phyloP scores from a whole-genome alignment of 2,888 invertebrate genomes.

The Operophtera brumata region DNA sequence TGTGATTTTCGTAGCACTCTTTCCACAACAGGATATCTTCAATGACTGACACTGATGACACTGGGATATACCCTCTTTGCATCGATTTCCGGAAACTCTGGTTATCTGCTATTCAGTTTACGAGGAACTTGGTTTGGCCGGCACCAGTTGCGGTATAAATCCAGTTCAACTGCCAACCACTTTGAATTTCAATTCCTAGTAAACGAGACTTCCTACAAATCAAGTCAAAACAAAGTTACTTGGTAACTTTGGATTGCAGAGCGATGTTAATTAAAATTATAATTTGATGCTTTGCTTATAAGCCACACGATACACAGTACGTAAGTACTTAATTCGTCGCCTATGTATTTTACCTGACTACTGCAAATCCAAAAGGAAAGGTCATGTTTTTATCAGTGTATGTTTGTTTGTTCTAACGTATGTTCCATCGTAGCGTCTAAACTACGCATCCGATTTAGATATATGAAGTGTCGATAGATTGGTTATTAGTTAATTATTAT shows the following conservation, averaged over 20 bases:
- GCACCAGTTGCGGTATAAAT: slow-evolving; percentile 24
- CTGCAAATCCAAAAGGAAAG: no score
- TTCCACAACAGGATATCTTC: not conserved
- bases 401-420: no score
- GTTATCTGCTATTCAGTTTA: slow-evolving; percentile 20
- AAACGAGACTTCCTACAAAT: slow-evolving; percentile 22
- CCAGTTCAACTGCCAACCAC: slow-evolving; percentile 24
- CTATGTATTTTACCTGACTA: not conserved
- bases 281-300: not conserved
- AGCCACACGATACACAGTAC: no score
- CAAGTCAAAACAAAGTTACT: slow-evolving; percentile 18
- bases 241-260: slow-evolving; percentile 6
- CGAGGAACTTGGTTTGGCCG: slow-evolving; percentile 17
- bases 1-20: not conserved
- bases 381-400: no score
- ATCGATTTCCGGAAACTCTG: slow-evolving; percentile 13
- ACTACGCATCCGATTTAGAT: no score
- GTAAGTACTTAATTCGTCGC: not conserved
- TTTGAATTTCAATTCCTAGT: slow-evolving; percentile 30
- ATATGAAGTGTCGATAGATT: no score
- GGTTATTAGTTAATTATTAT: no score
- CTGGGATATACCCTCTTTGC: not conserved
- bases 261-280: slow-evolving; percentile 8
- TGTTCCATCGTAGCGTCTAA: no score
- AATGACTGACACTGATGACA: slow-evolving; percentile 2